Evolutionary conservation across 2,888 invertebrate genomes (phyloP), one percentile per base, ranked within the genome.

Genomic region (Ethmia dodecea): DNA sequence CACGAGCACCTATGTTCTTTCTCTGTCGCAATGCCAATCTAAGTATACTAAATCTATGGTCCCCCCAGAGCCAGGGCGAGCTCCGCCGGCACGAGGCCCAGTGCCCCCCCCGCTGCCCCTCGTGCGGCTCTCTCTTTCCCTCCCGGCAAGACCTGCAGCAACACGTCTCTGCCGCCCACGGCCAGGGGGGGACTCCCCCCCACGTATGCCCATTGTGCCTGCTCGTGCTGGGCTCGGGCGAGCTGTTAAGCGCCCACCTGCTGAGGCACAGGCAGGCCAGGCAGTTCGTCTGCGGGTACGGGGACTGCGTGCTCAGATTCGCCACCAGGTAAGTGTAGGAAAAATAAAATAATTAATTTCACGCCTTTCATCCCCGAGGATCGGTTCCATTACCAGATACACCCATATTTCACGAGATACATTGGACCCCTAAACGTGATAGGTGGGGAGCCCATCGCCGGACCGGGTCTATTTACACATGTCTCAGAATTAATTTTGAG

Each of bases 281-380:
- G 29, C 74, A 73, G 48, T 80, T 71, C 62, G 72, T 84, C 11
- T 83, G 84, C 61, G 83, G 81, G 0, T 79, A 80, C 55, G 75
- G 72, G 45, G 71, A 65, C 18, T 84, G 83, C 52, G 80, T 81
- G 27, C 66, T 83, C 52, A 65, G 84, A 13, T 81, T 83, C 48
- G 64, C 57, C 2, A 66, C 69, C 39, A 67, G 79, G 78, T 74
- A 15, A 5, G 29, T 12, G 1, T 11, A n/a, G n/a, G n/a, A n/a
- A n/a, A n/a, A n/a, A n/a, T n/a, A n/a, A n/a, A n/a, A n/a, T n/a
- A n/a, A n/a, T n/a, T n/a, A n/a, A n/a, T n/a, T n/a, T n/a, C n/a
- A n/a, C n/a, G n/a, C n/a, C n/a, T n/a, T n/a, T n/a, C n/a, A n/a
- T n/a, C n/a, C n/a, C n/a, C n/a, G n/a, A n/a, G n/a, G n/a, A n/a